Evolutionary conservation across 2,113 vertebrate genomes (phyloP), one percentile per base, ranked within the genome.

Genomic region (Cryptomyrus ogoouensis): DNA sequence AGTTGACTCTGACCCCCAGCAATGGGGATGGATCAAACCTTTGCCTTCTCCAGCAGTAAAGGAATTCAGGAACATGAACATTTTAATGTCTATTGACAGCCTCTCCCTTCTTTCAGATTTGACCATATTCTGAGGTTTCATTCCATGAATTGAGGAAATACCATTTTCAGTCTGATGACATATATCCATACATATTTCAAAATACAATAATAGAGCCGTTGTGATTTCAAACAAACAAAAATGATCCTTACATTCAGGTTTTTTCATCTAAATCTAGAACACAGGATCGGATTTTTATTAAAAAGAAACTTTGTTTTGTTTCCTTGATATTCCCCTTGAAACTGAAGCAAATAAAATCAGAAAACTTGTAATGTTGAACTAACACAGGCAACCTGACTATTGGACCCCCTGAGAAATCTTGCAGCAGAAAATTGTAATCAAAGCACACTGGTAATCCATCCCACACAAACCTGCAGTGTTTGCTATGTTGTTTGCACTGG

Each of bases 251-350:
- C n/a, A 80, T 77, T 15, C 46, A 42, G 50, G 70, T 50, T 70
- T 19, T 80, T 50, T 53, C 0, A 89, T 50, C 52, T 52, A 80
- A 80, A 52, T 21, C 17, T 27, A 27, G 27, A 80, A 19, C 53
- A 19, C 35, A n/a, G 10, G 8, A 35, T 62, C 53, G 4, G 85
- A 53, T 52, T 27, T 58, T 24, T 50, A 58, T 58, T 88, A 58
- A 88, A 88, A 88, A 44, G 31, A 44, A 88, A 58, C 87, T 58
- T 17, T n/a, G 87, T 88, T 88, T 88, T 58, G 12, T 15, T 88
- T n/a, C 52, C 13, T 49, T 10, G 4, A 31, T 5, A n/a, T 31
- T 52, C 50, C 31, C 49, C 31, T 87, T 80, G 74, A 80, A 80
- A 80, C 74, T 80, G 27, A 39, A 80, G 17, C 13, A 42, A 80